A percentile compares a stretch with the other conserved stretches of the same genome.
Evolutionary conservation across 2,797 vertebrate species (phyloP).

Genomic region (Liparis tanakae): DNA sequence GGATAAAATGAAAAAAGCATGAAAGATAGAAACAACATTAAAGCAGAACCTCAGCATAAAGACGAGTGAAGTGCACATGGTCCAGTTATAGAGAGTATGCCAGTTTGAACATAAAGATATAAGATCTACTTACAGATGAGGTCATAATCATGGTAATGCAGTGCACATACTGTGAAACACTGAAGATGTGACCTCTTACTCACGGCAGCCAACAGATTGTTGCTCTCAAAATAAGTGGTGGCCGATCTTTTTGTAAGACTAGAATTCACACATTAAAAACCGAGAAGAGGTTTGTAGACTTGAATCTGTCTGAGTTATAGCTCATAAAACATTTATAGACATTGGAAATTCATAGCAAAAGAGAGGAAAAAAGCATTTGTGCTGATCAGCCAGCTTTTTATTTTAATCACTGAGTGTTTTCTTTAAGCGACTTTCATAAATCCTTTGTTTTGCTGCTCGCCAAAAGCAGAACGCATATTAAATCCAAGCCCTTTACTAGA

Average conservation of each 20-base stretch:
- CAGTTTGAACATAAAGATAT: too few species aligned
- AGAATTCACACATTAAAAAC: conserved; percentile 10
- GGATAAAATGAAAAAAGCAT: too few species aligned
- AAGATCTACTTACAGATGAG: neutral
- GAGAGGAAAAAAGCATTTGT: conserved; percentile 17
- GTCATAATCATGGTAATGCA: neutral
- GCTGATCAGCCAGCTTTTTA: conserved; percentile 27
- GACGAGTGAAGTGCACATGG: too few species aligned
- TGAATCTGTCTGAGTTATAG: conserved; percentile 50
- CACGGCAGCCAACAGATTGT: neutral
- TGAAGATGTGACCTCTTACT: neutral
- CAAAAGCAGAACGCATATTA: neutral
- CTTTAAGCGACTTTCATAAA: conserved; percentile 17
- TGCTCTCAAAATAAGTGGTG: conserved; percentile 5
- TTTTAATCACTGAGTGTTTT: conserved; percentile 24
- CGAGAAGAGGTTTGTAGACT: neutral
- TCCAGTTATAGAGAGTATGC: too few species aligned
- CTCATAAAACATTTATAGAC: conserved; percentile 53
- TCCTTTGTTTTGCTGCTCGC: conserved; percentile 27
- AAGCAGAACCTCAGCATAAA: too few species aligned
- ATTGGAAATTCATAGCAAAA: conserved; percentile 33
- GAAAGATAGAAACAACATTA: too few species aligned
- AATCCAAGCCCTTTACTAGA: conserved; percentile 6
- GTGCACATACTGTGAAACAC: neutral
- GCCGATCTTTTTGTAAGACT: neutral